Conservation (phyloP, 2,113 vertebrate genomes). For the Bujurquina vittata region DNA sequence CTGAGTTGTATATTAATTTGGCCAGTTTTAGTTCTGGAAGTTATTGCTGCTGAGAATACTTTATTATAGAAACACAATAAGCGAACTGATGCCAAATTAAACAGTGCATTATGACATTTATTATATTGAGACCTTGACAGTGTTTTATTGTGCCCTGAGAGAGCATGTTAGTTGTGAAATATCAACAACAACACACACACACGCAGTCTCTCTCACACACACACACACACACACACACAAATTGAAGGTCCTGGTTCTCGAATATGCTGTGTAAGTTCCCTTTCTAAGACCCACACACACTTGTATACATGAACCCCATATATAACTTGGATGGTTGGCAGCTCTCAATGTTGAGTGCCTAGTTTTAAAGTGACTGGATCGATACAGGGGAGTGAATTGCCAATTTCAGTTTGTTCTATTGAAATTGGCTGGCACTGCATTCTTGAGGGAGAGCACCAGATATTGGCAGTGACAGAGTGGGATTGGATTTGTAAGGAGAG, state of each 20-base stretch:
- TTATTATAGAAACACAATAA: neutral
- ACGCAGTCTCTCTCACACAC: neutral
- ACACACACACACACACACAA: neutral
- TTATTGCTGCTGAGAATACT: slow-evolving; percentile 2
- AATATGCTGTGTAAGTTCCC: neutral
- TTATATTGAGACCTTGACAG: neutral
- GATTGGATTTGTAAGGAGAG: slow-evolving; percentile 66
- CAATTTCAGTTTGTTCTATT: slow-evolving; percentile 77
- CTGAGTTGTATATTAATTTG: neutral
- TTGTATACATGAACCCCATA: slow-evolving; percentile 3
- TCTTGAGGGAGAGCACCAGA: slow-evolving; percentile 59
- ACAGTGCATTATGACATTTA: neutral
- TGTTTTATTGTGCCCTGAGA: slow-evolving; percentile 8
- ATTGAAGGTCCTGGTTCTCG: neutral
- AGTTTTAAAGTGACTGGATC: slow-evolving; percentile 74
- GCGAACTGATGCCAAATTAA: neutral
- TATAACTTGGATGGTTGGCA: slow-evolving; percentile 53
- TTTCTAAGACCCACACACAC: neutral
- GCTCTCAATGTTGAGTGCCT: slow-evolving; percentile 61
- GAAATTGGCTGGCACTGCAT: slow-evolving; percentile 64
- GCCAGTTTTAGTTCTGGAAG: slow-evolving; percentile 20
- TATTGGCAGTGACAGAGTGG: slow-evolving; percentile 68
- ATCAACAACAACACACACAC: neutral
- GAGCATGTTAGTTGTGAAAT: neutral
- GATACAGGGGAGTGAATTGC: slow-evolving; percentile 76